Evolutionary conservation across 2,888 invertebrate genomes (phyloP).

Genomic region (Agonopterix alstromeriana): DNA sequence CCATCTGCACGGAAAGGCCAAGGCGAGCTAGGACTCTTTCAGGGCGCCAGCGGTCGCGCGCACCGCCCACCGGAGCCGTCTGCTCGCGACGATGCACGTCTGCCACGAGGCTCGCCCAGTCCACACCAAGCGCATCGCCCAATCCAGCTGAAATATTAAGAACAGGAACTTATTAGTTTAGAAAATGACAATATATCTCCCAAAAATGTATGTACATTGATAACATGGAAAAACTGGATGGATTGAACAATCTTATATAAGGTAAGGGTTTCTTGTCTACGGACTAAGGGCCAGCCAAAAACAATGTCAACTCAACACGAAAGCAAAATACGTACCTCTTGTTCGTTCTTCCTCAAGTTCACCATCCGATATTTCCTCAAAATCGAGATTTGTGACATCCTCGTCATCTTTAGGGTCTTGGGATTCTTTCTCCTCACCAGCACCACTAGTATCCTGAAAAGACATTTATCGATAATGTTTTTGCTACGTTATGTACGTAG

Average conservation of each 20-base stretch:
- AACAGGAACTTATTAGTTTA: constrained; percentile 3
- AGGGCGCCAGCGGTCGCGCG: constrained; percentile 88
- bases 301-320: too few relatives aligned
- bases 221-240: too few relatives aligned
- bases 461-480: not conserved
- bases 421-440: constrained; percentile 57
- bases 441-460: constrained; percentile 56
- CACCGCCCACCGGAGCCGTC: constrained; percentile 71
- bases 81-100: constrained; percentile 80
- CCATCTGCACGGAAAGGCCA: constrained; percentile 87
- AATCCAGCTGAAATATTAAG: constrained; percentile 71
- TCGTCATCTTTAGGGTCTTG: constrained; percentile 81
- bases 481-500: not conserved
- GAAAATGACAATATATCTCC: not conserved
- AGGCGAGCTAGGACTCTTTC: constrained; percentile 87
- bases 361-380: constrained; percentile 94
- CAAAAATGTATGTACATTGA: not conserved
- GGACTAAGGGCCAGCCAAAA: too few relatives aligned
- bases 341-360: constrained; percentile 90
- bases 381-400: constrained; percentile 85
- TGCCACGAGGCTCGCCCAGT: constrained; percentile 93
- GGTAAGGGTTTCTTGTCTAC: too few relatives aligned
- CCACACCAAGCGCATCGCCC: constrained; percentile 95
- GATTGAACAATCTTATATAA: too few relatives aligned
- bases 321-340: constrained; percentile 41